phyloP scores from a whole-genome alignment of 2,113 vertebrate species.

The Mirza zaza region DNA sequence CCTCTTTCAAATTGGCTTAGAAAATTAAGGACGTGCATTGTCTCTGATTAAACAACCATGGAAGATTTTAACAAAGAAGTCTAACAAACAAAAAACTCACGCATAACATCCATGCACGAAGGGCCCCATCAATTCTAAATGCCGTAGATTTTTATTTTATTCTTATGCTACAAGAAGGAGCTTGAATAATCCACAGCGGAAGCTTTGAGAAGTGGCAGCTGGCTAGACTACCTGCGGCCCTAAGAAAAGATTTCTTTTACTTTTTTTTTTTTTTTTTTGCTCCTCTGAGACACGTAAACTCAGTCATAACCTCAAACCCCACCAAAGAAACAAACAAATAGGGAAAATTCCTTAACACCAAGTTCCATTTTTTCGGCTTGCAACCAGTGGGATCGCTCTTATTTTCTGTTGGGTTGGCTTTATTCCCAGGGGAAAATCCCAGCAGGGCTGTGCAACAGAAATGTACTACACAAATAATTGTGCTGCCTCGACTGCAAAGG shows the following conservation, averaged over 20 bases:
- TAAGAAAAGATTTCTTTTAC: neutral
- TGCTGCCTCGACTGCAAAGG: conserved; percentile 60
- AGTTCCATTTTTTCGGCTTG: neutral
- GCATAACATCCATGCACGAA: neutral
- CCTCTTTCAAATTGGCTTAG: conserved; percentile 35
- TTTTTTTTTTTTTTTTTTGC: conserved; percentile 34
- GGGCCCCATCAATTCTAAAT: neutral
- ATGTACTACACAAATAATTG: conserved; percentile 65
- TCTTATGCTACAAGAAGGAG: neutral
- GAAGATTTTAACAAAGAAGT: conserved; percentile 8
- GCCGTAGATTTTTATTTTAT: conserved; percentile 14
- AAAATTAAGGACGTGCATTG: conserved; percentile 34
- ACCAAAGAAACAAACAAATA: neutral
- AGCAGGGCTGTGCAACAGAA: conserved; percentile 34
- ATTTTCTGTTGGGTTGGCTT: conserved; percentile 38
- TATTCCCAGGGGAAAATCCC: conserved; percentile 54
- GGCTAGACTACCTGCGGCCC: neutral
- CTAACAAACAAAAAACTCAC: conserved; percentile 31
- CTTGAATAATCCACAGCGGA: neutral
- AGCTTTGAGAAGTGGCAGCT: neutral
- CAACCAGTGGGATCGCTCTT: neutral
- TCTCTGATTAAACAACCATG: conserved; percentile 35
- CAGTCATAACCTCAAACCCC: conserved; percentile 10
- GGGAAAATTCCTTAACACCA: neutral
- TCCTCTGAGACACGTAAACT: neutral